phyloP scores from a whole-genome alignment of 2,888 invertebrate genomes.

The Hirtodrosophila alboralis region DNA sequence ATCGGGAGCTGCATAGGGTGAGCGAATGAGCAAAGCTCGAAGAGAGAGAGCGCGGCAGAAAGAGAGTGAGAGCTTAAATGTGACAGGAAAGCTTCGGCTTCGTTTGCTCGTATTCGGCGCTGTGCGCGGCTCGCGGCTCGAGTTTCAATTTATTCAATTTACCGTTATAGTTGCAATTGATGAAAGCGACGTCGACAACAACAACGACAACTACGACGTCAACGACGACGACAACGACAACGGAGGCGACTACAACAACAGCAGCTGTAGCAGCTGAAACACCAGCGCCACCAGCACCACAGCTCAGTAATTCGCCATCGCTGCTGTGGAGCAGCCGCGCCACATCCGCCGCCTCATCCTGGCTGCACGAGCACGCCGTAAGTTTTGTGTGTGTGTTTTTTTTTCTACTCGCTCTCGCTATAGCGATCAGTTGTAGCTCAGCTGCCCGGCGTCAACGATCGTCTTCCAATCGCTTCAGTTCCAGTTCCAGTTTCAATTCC shows the following conservation, averaged over 20 bases:
- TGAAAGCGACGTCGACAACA: slow-evolving; percentile 45
- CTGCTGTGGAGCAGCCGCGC: slow-evolving; percentile 44
- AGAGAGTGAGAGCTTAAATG: slow-evolving; percentile 43
- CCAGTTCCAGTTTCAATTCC: slow-evolving; percentile 5
- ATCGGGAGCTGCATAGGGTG: slow-evolving; percentile 24
- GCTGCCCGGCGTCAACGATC: slow-evolving; percentile 47
- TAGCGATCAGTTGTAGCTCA: slow-evolving; percentile 57
- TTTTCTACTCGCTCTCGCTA: slow-evolving; percentile 9
- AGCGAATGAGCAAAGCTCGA: slow-evolving; percentile 63
- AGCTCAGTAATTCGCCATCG: slow-evolving; percentile 48
- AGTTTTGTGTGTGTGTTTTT: slow-evolving; percentile 28
- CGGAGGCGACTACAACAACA: slow-evolving; percentile 3
- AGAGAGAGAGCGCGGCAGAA: slow-evolving; percentile 26
- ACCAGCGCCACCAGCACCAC: slow-evolving; percentile 14
- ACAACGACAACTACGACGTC: not conserved
- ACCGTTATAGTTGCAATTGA: slow-evolving; percentile 76
- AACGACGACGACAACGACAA: slow-evolving; percentile 10
- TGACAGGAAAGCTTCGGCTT: slow-evolving; percentile 54
- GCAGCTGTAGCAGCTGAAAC: slow-evolving; percentile 15
- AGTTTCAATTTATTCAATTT: slow-evolving; percentile 78
- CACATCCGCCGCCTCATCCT: slow-evolving; percentile 68
- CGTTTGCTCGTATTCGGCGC: slow-evolving; percentile 17
- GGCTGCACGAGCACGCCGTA: slow-evolving; percentile 64
- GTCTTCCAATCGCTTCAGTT: slow-evolving; percentile 25
- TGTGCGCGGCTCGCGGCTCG: slow-evolving; percentile 34